Evolutionary conservation across 2,113 vertebrate species (phyloP), one percentile per base, ranked within the genome.

Genomic region (Hydrolagus affinis): DNA sequence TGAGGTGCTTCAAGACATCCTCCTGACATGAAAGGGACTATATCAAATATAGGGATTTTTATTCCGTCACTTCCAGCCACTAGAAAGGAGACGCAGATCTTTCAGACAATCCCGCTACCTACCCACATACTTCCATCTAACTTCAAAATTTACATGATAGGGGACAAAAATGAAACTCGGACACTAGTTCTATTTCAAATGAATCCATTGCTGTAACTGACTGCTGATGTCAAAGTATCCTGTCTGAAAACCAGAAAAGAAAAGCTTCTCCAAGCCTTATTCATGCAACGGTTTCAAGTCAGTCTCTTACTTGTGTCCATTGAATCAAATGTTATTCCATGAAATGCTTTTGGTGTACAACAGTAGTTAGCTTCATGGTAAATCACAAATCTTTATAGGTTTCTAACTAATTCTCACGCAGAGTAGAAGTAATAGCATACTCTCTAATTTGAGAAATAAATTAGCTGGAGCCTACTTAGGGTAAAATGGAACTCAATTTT

Each of bases 341-440:
- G 1, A 28, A 6, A 10, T 25, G 28, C 23, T 7, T 28, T 12
- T 78, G 14, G n/a, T 78, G 59, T 78, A 59, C 25, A 78, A 78
- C 25, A 59, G 21, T 14, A 62, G 76, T 60, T 78, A 62, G 76
- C 11, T 21, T 62, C 12, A 19, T 62, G 23, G 57, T 10, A 78
- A 78, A 23, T 62, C 25, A 62, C 17, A 12, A 11, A 78, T 62
- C 28, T 78, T 62, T 62, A 25, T 23, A 78, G 12, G 57, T 25
- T 62, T 62, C 76, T 60, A 78, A 78, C 62, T 78, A 60, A 78
- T 62, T 62, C 76, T 62, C 76, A 78, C 23, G 56, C 76, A 78
- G 59, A 62, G 59, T 28, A 78, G 57, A 78, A 78, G 76, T 62
- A 78, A 62, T 28, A 62, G n/a, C 76, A 78, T 23, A 25, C 56